Evolutionary conservation across 2,797 vertebrate species (phyloP).

Genomic region (Leptodactylus fallax): DNA sequence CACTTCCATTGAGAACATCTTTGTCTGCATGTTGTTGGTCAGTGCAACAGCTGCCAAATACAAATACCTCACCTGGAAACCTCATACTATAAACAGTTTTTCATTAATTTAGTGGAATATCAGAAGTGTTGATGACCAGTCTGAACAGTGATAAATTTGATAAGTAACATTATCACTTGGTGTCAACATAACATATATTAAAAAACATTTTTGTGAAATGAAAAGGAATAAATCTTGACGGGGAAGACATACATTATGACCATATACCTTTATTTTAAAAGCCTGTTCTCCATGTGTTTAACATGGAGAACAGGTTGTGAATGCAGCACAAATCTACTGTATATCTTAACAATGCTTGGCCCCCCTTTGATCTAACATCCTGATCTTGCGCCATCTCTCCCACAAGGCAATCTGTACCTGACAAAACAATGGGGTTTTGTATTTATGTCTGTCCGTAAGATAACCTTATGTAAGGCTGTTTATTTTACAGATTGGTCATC

Average conservation of each 20-base stretch:
- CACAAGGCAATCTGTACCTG: slow-evolving; percentile 32
- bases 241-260: background rate
- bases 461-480: background rate
- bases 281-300: no score
- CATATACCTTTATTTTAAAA: background rate
- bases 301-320: background rate
- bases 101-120: background rate
- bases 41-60: no score
- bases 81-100: background rate
- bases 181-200: background rate
- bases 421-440: background rate
- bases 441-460: background rate
- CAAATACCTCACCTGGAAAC: no score
- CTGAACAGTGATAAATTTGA: background rate
- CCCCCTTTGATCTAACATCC: slow-evolving; percentile 22
- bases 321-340: slow-evolving; percentile 33
- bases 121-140: background rate
- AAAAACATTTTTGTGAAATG: no score
- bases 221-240: no score
- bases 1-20: no score
- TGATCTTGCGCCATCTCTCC: slow-evolving; percentile 17
- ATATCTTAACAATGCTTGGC: slow-evolving; percentile 12
- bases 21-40: no score
- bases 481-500: background rate
- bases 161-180: background rate